Evolutionary conservation across 2,888 invertebrate species (phyloP).

Genomic region (Dryobota labecula): DNA sequence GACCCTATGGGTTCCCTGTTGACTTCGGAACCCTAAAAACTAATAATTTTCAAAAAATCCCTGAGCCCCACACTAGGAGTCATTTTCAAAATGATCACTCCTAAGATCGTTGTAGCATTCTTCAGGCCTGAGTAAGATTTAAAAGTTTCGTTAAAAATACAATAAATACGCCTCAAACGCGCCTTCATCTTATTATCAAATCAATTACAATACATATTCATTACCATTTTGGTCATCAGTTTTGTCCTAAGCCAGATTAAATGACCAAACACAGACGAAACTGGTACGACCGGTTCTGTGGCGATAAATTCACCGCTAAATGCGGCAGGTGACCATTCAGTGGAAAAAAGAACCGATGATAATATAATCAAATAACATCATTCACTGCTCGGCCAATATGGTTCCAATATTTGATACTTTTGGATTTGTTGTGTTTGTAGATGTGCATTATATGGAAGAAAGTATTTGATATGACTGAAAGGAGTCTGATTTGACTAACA

Average conservation of each 20-base stretch:
- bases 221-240: constrained; percentile 34
- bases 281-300: constrained; percentile 51
- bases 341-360: constrained; percentile 2
- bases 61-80: too few relatives aligned
- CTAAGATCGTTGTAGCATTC: too few relatives aligned
- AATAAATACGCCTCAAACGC: background rate
- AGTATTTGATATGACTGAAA: background rate
- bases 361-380: constrained; percentile 20
- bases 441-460: background rate
- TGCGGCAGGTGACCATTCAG: constrained; percentile 28
- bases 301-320: constrained; percentile 41
- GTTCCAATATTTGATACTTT: background rate
- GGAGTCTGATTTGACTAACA: background rate
- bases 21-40: too few relatives aligned
- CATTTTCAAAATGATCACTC: too few relatives aligned
- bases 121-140: background rate
- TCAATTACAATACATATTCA: constrained; percentile 5
- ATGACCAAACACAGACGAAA: constrained; percentile 42
- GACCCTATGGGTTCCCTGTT: too few relatives aligned
- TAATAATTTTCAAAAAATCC: too few relatives aligned
- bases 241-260: constrained; percentile 49
- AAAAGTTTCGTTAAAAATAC: background rate
- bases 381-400: constrained; percentile 1
- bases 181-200: constrained; percentile 7
- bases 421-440: background rate